These are phyloP conservation scores for Pseudoips prasinana DNA, from an alignment of 2,888 invertebrate species.

Conservation along the genomic window DNA sequence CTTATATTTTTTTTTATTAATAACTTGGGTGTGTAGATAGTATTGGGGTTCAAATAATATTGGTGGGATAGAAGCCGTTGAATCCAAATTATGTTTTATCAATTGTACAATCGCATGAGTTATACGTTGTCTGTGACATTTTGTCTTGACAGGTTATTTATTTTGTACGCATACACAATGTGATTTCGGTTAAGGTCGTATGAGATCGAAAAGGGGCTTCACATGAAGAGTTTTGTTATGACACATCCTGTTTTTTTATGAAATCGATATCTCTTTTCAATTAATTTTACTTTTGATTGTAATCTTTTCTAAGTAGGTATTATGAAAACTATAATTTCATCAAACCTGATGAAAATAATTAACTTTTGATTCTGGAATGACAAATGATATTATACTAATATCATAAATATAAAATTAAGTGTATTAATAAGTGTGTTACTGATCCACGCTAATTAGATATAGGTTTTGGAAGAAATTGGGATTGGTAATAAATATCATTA, in stretches of 20 bases:
- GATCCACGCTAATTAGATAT: too few relatives aligned
- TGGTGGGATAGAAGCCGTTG: conserved; percentile 37
- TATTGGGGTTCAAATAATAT: conserved; percentile 24
- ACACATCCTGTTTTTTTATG: conserved; percentile 4
- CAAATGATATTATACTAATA: too few relatives aligned
- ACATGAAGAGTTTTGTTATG: conserved; percentile 20
- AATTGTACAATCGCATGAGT: conserved; percentile 51
- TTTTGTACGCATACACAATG: conserved; percentile 48
- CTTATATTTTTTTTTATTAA: conserved; percentile 10
- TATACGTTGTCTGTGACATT: conserved; percentile 43
- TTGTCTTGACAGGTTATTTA: conserved; percentile 64
- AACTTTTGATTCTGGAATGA: too few relatives aligned
- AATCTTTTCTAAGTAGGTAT: too few relatives aligned
- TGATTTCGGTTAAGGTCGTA: conserved; percentile 28
- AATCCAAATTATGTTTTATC: conserved; percentile 65
- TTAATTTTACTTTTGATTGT: too few relatives aligned
- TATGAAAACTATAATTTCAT: too few relatives aligned
- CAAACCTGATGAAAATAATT: too few relatives aligned
- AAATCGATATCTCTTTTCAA: too few relatives aligned
- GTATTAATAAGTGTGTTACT: too few relatives aligned
- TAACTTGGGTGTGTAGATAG: conserved; percentile 5
- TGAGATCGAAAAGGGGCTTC: conserved; percentile 26
- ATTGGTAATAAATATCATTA: too few relatives aligned
- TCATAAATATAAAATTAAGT: too few relatives aligned
- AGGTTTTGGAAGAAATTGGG: too few relatives aligned